These are phyloP conservation scores for Lontra canadensis DNA, from an alignment of 2,113 vertebrate species.

Conservation along the genomic window DNA sequence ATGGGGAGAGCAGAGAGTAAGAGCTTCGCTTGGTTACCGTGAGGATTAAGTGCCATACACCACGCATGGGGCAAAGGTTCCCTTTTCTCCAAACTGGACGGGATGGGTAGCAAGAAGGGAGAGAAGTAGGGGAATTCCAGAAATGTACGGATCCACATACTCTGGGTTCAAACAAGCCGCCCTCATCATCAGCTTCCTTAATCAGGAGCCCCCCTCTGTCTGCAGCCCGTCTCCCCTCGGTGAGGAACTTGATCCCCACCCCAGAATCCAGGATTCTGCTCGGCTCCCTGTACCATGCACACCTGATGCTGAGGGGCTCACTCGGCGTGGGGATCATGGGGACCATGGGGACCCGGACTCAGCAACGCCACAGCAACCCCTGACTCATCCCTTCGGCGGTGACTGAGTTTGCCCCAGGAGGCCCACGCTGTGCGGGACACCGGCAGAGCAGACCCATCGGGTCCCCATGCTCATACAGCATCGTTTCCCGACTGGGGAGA, in stretches of 20 bases:
- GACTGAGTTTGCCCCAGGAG: too few species aligned
- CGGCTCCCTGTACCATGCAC: not conserved
- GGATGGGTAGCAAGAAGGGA: accelerated
- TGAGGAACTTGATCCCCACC: not conserved
- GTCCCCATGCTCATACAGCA: accelerated
- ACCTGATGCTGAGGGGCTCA: too few species aligned
- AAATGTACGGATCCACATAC: not conserved
- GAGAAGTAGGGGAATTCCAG: not conserved
- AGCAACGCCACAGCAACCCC: not conserved
- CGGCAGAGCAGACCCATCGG: not conserved
- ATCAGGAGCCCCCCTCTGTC: not conserved
- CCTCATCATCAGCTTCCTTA: not conserved
- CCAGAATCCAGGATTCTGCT: not conserved
- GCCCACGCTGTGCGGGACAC: not conserved
- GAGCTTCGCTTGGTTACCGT: not conserved
- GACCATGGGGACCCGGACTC: not conserved
- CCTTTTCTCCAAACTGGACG: not conserved
- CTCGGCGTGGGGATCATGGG: not conserved
- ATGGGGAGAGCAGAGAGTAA: not conserved
- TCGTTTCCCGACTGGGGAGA: not conserved
- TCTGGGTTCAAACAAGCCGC: not conserved
- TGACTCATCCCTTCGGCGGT: not conserved
- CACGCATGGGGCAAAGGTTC: accelerated
- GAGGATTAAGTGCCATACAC: not conserved
- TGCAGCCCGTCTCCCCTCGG: not conserved